phyloP scores from a whole-genome alignment of 2,113 vertebrate species.

The Mormyrus iriodes region DNA sequence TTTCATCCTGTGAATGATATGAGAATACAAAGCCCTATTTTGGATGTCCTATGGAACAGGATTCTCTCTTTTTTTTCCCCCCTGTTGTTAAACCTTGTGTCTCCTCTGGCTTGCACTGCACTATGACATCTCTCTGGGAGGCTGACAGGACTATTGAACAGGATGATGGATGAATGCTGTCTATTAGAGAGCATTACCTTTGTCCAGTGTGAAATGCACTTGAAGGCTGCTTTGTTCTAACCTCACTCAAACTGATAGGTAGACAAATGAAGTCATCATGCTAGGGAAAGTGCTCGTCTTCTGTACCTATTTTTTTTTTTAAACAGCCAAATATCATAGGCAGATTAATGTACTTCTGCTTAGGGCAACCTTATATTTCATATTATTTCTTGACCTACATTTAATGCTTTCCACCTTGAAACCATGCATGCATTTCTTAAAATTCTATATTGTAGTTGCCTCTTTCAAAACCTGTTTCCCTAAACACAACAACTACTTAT shows the following conservation, averaged over 20 bases:
- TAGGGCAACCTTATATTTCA: slow-evolving; percentile 10
- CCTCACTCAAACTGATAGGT: slow-evolving; percentile 55
- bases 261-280: slow-evolving; percentile 60
- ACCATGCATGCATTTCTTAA: slow-evolving; percentile 22
- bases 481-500: slow-evolving; percentile 7
- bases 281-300: slow-evolving; percentile 35
- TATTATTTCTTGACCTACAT: background rate
- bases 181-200: slow-evolving; percentile 62
- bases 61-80: too few species aligned
- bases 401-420: slow-evolving; percentile 24
- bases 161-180: slow-evolving; percentile 63
- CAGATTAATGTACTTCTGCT: slow-evolving; percentile 8
- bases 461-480: background rate
- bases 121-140: slow-evolving; percentile 53
- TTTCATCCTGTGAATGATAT: background rate
- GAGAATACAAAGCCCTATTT: slow-evolving; percentile 2
- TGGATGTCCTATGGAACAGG: background rate
- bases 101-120: slow-evolving; percentile 38
- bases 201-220: slow-evolving; percentile 49
- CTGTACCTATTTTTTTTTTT: slow-evolving; percentile 23
- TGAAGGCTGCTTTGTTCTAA: slow-evolving; percentile 58
- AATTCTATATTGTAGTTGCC: background rate
- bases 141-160: slow-evolving; percentile 57
- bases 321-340: slow-evolving; percentile 20
- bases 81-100: slow-evolving; percentile 17